A percentile compares a stretch with the other conserved stretches of the same genome.
Conservation (phyloP, 2,888 invertebrate genomes). For the Sarcophaga carnaria region DNA sequence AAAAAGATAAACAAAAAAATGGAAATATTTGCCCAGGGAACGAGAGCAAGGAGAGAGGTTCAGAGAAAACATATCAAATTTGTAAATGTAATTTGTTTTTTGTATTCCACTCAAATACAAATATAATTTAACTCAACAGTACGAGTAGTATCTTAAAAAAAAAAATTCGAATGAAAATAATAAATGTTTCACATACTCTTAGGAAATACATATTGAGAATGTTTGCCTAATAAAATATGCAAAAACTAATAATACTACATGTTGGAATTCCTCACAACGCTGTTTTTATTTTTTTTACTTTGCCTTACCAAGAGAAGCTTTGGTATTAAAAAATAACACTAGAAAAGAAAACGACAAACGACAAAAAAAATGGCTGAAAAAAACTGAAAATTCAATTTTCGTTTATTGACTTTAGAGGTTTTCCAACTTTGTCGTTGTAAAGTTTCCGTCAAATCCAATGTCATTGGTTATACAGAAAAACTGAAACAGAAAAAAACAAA, state of each 20-base stretch:
- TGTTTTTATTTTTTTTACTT: conserved; percentile 13
- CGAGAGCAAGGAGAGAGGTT: background rate
- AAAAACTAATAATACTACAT: conserved; percentile 60
- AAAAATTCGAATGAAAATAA: conserved; percentile 1
- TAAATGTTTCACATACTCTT: conserved; percentile 23
- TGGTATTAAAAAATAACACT: conserved; percentile 26
- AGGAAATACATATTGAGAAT: conserved; percentile 43
- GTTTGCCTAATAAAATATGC: conserved; percentile 63
- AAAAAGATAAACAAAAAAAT: conserved; percentile 25
- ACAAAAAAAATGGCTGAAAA: background rate
- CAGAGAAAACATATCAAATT: conserved; percentile 6
- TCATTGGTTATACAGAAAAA: conserved; percentile 27
- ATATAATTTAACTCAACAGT: background rate
- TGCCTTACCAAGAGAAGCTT: background rate
- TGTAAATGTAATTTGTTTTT: conserved; percentile 53
- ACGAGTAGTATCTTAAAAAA: background rate
- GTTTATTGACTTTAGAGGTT: conserved; percentile 69
- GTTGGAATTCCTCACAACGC: conserved; percentile 24
- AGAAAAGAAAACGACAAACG: conserved; percentile 34
- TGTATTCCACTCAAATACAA: conserved; percentile 7
- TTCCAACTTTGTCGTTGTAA: conserved; percentile 59
- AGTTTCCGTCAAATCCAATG: conserved; percentile 46
- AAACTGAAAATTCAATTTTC: conserved; percentile 68
- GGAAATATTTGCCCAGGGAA: background rate
- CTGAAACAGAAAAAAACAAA: background rate